Percentiles rank a stretch among this genome's conserved stretches.
These are phyloP conservation scores for Protosalanx chinensis DNA, from an alignment of 2,797 vertebrate species.

Conservation along the genomic window DNA sequence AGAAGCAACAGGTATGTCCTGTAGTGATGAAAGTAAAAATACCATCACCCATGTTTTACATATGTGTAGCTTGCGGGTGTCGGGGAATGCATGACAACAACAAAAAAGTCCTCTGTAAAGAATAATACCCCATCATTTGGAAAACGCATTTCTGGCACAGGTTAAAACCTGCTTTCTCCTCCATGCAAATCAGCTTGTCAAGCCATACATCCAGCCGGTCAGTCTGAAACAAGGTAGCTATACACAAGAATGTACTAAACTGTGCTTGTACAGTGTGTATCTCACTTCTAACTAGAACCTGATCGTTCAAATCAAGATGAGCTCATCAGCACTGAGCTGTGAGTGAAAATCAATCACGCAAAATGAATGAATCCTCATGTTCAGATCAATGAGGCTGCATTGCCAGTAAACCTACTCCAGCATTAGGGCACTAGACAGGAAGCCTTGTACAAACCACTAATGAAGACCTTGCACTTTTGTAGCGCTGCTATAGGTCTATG, in stretches of 20 bases:
- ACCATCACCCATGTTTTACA: neutral
- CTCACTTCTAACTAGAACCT: too few relatives aligned
- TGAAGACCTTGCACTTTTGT: constrained; percentile 36
- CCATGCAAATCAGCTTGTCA: neutral
- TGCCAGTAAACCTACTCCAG: constrained; percentile 14
- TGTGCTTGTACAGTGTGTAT: too few relatives aligned
- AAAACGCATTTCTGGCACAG: neutral
- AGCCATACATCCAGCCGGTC: neutral
- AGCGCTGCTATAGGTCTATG: constrained; percentile 21
- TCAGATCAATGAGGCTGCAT: constrained; percentile 6
- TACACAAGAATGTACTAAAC: too few relatives aligned
- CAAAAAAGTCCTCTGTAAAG: neutral
- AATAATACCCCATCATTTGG: too few relatives aligned
- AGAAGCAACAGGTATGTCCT: too few relatives aligned
- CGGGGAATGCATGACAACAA: too few relatives aligned
- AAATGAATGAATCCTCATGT: neutral
- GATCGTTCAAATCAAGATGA: neutral
- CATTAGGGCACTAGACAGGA: neutral
- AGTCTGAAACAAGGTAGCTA: neutral
- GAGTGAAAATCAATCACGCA: too few relatives aligned
- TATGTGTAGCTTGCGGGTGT: neutral
- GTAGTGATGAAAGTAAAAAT: too few relatives aligned
- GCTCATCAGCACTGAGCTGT: neutral
- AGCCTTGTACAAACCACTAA: constrained; percentile 22
- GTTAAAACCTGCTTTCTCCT: neutral